Percentiles rank a stretch among this genome's conserved stretches.
phyloP scores from a whole-genome alignment of 2,113 vertebrate species.

The Toxotes jaculatrix region DNA sequence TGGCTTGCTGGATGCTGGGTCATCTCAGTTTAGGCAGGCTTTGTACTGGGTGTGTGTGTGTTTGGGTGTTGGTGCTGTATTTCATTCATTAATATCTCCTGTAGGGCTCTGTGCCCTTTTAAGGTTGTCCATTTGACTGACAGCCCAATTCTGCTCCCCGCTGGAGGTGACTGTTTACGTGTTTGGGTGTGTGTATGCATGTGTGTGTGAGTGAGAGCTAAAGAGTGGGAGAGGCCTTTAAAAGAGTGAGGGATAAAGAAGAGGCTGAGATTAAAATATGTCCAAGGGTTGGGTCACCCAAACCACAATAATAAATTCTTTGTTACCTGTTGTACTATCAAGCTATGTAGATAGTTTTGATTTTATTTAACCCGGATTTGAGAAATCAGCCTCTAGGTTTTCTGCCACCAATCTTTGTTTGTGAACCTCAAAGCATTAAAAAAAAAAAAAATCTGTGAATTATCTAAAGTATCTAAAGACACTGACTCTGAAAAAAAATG shows the following conservation, averaged over 20 bases:
- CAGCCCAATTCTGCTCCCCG: constrained; percentile 71
- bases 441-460: constrained; percentile 5
- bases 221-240: neutral
- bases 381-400: neutral
- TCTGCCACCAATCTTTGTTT: neutral
- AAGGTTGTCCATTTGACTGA: constrained; percentile 73
- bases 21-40: constrained; percentile 23
- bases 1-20: constrained; percentile 40
- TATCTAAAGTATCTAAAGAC: neutral
- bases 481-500: neutral
- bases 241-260: neutral
- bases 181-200: constrained; percentile 23
- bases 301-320: neutral
- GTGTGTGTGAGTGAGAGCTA: neutral
- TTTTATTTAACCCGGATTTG: neutral
- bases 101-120: constrained; percentile 68
- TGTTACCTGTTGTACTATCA: neutral
- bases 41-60: constrained; percentile 3
- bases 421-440: neutral
- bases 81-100: constrained; percentile 72
- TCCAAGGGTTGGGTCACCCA: neutral
- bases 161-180: constrained; percentile 69
- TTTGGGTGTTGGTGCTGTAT: constrained; percentile 34
- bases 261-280: neutral
- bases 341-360: neutral